These are phyloP conservation scores for Pseudococcus viburni DNA, from an alignment of 2,888 invertebrate species.

Conservation along the genomic window DNA sequence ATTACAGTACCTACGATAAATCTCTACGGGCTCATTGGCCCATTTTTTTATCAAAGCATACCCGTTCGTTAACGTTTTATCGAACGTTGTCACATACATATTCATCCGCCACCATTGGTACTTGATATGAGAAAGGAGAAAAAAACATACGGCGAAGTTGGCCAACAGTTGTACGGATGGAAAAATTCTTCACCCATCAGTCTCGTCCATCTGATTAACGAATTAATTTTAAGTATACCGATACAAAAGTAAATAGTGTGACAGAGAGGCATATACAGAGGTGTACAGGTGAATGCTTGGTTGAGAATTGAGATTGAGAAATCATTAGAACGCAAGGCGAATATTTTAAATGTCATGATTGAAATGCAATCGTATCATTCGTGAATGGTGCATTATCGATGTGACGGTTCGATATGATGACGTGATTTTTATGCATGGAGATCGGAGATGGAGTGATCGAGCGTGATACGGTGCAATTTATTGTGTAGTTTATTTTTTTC, in stretches of 20 bases:
- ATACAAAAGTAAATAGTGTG: slow-evolving; percentile 1
- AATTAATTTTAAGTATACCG: neutral
- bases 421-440: neutral
- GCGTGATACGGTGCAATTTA: too few relatives aligned
- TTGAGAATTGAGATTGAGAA: neutral
- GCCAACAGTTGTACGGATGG: neutral
- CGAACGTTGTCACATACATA: slow-evolving; percentile 3
- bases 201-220: neutral
- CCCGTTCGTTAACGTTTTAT: neutral
- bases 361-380: neutral
- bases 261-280: neutral
- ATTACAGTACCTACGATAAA: neutral
- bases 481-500: too few relatives aligned
- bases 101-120: neutral
- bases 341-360: neutral
- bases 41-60: neutral
- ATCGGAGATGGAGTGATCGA: too few relatives aligned
- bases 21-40: neutral
- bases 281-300: neutral
- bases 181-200: neutral
- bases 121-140: neutral
- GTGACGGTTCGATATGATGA: neutral
- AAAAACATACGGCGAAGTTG: neutral
- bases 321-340: neutral
- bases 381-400: neutral